Conservation (phyloP, 2,797 vertebrate species). For the Pterois miles region DNA sequence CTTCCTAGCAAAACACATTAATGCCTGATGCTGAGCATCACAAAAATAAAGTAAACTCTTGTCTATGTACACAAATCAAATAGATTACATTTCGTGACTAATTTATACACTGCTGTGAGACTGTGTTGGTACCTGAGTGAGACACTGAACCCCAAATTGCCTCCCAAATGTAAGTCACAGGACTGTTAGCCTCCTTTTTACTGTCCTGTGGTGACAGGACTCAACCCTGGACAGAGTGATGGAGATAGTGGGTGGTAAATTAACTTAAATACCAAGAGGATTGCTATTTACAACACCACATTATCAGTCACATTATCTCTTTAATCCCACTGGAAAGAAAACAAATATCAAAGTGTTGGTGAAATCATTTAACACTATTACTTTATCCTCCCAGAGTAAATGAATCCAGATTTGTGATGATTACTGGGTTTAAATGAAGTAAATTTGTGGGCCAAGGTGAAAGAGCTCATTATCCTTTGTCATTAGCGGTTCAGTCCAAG, state of each 20-base stretch:
- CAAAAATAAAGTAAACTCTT: too few species aligned
- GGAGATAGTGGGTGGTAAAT: conserved; percentile 16
- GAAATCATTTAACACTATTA: conserved; percentile 26
- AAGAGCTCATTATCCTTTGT: conserved; percentile 72
- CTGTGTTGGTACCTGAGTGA: neutral
- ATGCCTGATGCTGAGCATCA: too few species aligned
- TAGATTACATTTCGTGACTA: too few species aligned
- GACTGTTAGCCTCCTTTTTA: neutral
- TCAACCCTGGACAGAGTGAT: conserved; percentile 3
- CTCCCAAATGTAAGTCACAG: neutral
- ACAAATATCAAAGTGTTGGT: conserved; percentile 29
- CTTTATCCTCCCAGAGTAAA: conserved; percentile 30
- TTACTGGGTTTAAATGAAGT: conserved; percentile 51
- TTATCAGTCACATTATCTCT: conserved; percentile 26
- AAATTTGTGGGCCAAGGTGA: conserved; percentile 80
- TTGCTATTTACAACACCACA: neutral
- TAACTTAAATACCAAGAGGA: neutral
- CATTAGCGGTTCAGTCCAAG: conserved; percentile 58
- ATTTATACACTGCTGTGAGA: too few species aligned
- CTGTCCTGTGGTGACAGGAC: neutral
- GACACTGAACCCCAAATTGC: neutral
- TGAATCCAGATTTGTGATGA: conserved; percentile 23
- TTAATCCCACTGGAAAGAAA: conserved; percentile 27
- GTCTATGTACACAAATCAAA: too few species aligned
- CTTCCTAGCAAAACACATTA: too few species aligned